These are phyloP conservation scores for Phalacrocorax carbo DNA, from an alignment of 2,113 vertebrate species.

Conservation along the genomic window DNA sequence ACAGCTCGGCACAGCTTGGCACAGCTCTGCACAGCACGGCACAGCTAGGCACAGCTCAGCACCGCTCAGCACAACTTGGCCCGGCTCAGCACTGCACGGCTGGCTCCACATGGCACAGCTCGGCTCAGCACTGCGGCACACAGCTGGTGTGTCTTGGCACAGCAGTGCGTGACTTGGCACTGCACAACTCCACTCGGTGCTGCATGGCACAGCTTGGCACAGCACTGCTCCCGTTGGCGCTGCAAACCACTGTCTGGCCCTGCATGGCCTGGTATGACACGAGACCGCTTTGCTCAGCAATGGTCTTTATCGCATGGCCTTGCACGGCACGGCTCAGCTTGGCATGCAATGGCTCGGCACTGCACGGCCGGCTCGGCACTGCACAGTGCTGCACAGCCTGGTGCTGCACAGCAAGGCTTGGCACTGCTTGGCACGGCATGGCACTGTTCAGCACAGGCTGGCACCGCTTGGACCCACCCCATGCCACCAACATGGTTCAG, in stretches of 20 bases:
- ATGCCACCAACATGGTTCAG: background rate
- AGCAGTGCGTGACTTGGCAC: background rate
- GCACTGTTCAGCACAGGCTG: background rate
- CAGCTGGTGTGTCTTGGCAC: background rate
- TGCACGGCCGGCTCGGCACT: background rate
- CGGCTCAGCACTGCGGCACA: background rate
- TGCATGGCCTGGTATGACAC: accelerated
- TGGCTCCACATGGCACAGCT: background rate
- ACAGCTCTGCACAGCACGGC: background rate
- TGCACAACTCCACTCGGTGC: background rate
- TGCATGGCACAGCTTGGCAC: background rate
- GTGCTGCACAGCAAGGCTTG: background rate
- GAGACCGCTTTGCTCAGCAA: background rate
- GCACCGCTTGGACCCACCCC: background rate
- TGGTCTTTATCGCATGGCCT: background rate
- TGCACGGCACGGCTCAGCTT: background rate
- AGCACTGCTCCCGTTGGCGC: too few species aligned
- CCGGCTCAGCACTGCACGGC: background rate
- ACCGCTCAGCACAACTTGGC: background rate
- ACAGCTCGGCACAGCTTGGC: too few species aligned
- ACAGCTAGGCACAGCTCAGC: background rate
- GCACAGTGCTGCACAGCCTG: background rate
- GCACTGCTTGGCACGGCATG: background rate
- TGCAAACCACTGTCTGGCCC: background rate
- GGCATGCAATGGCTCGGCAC: background rate